Conservation (phyloP, 2,888 invertebrate species). For the Cremastobaeus sp. region DNA sequence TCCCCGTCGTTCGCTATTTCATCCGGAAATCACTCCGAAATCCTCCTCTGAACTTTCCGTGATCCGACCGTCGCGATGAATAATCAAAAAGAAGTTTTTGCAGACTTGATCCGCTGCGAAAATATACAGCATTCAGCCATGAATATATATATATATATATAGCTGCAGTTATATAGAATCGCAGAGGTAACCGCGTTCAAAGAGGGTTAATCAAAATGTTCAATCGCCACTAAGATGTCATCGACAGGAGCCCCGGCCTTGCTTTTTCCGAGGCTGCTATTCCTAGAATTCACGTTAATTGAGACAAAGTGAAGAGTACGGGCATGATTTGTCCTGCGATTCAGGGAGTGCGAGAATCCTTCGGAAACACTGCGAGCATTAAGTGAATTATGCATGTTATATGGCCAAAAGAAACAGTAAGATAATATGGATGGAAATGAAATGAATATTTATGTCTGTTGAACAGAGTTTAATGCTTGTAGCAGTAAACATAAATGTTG, state of each 20-base stretch:
- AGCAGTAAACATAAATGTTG: slow-evolving; percentile 21
- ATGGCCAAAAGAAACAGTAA: slow-evolving; percentile 28
- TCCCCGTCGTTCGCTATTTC: slow-evolving; percentile 52
- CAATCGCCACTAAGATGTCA: slow-evolving; percentile 42
- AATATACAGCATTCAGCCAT: slow-evolving; percentile 44
- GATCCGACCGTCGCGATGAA: slow-evolving; percentile 69
- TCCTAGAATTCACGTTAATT: slow-evolving; percentile 36
- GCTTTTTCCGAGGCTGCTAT: too few species aligned
- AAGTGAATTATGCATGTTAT: slow-evolving; percentile 45
- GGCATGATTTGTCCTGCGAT: slow-evolving; percentile 4
- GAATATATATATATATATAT: slow-evolving; percentile 34
- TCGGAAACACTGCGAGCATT: slow-evolving; percentile 5
- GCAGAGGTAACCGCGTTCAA: slow-evolving; percentile 3
- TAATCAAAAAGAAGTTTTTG: slow-evolving; percentile 69
- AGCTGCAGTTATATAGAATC: slow-evolving; percentile 1
- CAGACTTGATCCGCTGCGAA: slow-evolving; percentile 36
- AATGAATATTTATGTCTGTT: slow-evolving; percentile 48
- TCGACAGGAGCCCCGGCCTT: too few species aligned
- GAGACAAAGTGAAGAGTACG: slow-evolving; percentile 12
- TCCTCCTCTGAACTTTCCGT: slow-evolving; percentile 67
- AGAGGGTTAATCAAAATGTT: slow-evolving; percentile 56
- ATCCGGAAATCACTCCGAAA: slow-evolving; percentile 68
- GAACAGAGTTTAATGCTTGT: slow-evolving; percentile 25
- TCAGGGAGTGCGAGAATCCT: slow-evolving; percentile 1
- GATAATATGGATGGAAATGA: slow-evolving; percentile 40